Evolutionary conservation across 2,888 invertebrate species (phyloP), one percentile per base, ranked within the genome.

Genomic region (Cosmopolites sordidus): DNA sequence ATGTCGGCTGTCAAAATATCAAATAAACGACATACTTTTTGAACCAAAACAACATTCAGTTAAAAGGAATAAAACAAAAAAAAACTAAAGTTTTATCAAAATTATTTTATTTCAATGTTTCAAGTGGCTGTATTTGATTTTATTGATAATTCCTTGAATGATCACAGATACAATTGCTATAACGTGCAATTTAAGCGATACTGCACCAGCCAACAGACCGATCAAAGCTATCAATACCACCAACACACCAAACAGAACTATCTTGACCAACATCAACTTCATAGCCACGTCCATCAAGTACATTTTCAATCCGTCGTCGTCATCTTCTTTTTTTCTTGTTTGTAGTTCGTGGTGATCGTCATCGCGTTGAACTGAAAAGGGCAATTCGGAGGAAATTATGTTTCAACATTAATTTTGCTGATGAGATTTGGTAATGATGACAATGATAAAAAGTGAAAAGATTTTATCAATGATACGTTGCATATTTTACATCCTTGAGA

Each of bases 121-220:
- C 38, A 53, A 12, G 29, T 49, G 42, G 9, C 51, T 42, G 45
- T 45, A 56, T 38, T 40, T 27, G n/a, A 48, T 17, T 39, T 56
- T 48, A 42, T 56, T 56, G 29, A 44, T 51, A 22, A 51, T 45
- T 0, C 48, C 56, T 30, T 58, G 58, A 15, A 58, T 44, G 2
- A 51, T 18, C 11, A 58, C 46, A n/a, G 38, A 44, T 18, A 48
- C 22, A 16, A 58, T 44, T 15, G 58, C 58, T n/a, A 58, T 40
- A 14, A 58, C 48, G 44, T 58, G 48, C 11, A 58, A 38, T 41
- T 58, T 58, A 12, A 54, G 15, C 6, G 39, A 29, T 16, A 58
- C 42, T n/a, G 47, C 48, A 6, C 29, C 27, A 14, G 49, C 42
- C 15, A 54, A 18, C 17, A 48, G 16, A 29, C 51, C 58, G 14